phyloP scores from a whole-genome alignment of 2,888 invertebrate genomes.

The Drosophila buzzatii region DNA sequence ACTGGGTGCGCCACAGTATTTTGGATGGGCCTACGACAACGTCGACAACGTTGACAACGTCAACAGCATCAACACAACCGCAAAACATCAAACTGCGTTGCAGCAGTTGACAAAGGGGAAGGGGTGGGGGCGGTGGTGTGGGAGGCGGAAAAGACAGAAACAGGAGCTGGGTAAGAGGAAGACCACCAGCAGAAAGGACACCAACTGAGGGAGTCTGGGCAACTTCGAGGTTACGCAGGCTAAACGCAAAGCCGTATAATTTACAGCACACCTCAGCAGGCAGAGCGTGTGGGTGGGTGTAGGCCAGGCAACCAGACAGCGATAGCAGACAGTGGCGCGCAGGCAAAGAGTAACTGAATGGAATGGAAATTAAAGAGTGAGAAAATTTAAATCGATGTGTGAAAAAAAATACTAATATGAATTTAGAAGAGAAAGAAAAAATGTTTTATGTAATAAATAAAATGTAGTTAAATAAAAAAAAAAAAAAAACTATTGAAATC shows the following conservation, averaged over 20 bases:
- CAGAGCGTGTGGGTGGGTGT: slow-evolving; percentile 24
- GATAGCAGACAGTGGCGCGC: slow-evolving; percentile 29
- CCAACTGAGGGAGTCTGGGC: slow-evolving; percentile 21
- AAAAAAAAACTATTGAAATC: no score
- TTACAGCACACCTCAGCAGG: slow-evolving; percentile 65
- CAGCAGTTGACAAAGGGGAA: slow-evolving; percentile 13
- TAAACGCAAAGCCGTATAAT: slow-evolving; percentile 78
- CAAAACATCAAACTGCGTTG: slow-evolving; percentile 75
- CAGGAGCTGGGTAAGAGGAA: background rate
- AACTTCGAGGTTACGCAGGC: slow-evolving; percentile 61
- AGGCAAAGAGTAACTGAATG: background rate
- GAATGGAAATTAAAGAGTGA: background rate
- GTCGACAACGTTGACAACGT: slow-evolving; percentile 28
- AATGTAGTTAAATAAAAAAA: no score
- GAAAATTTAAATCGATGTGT: no score
- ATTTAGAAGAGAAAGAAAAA: no score
- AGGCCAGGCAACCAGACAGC: slow-evolving; percentile 26
- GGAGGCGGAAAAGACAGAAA: no score
- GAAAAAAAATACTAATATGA: no score
- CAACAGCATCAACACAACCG: slow-evolving; percentile 67
- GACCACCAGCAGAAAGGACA: slow-evolving; percentile 14
- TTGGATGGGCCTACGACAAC: slow-evolving; percentile 12
- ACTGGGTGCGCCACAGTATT: no score
- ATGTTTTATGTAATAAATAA: no score
- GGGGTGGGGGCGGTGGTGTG: no score